phyloP scores from a whole-genome alignment of 2,888 invertebrate genomes.

The Apodemia mormo region DNA sequence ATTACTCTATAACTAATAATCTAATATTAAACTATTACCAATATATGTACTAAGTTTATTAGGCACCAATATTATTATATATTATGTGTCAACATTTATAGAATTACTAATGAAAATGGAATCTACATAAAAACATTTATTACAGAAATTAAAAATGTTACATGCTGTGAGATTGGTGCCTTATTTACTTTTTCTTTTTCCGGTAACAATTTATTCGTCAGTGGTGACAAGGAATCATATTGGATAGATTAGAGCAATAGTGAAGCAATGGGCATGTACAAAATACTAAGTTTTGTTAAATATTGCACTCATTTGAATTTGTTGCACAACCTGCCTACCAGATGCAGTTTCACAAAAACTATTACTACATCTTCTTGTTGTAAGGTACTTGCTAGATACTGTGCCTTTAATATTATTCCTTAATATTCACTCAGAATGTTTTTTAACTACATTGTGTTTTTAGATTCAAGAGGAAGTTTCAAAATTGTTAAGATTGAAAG shows the following conservation, averaged over 20 bases:
- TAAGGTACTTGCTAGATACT: slow-evolving; percentile 58
- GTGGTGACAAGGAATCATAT: slow-evolving; percentile 71
- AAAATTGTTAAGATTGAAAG: slow-evolving; percentile 90
- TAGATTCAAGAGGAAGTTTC: slow-evolving; percentile 93
- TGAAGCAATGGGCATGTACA: slow-evolving; percentile 32
- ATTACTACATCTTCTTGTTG: slow-evolving; percentile 67
- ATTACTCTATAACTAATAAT: background rate
- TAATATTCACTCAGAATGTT: no score
- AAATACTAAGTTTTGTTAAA: slow-evolving; percentile 49
- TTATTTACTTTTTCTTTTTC: slow-evolving; percentile 54
- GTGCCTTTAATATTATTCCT: background rate
- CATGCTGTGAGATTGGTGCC: background rate
- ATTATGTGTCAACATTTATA: no score
- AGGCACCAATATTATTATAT: background rate
- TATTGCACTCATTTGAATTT: slow-evolving; percentile 58
- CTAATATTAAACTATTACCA: background rate
- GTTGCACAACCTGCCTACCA: slow-evolving; percentile 54
- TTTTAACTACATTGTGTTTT: slow-evolving; percentile 39
- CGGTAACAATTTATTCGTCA: slow-evolving; percentile 53
- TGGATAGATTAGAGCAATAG: slow-evolving; percentile 43
- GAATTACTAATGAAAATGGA: no score
- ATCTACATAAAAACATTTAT: no score
- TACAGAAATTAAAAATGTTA: no score
- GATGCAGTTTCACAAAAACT: slow-evolving; percentile 57
- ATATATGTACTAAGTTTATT: background rate